Base-by-base conservation (phyloP, 2,888 invertebrate genomes). In the Timema podura region DNA sequence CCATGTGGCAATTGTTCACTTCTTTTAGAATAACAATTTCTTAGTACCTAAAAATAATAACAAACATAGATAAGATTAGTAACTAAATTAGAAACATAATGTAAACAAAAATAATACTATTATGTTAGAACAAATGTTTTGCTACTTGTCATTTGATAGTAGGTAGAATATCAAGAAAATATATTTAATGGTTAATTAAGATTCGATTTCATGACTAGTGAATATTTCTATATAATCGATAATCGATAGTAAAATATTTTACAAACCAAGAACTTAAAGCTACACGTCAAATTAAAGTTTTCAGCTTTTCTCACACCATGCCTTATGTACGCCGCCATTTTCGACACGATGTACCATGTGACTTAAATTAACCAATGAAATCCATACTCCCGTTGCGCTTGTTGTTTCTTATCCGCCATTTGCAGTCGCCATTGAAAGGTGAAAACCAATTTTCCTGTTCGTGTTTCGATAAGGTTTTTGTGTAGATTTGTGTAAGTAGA, bases 351-450 rank as follows among this genome's bases (percentile, higher is more conserved):
- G 70, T 71, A 76, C 77, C 78, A 79, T 77, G 78, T 79, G 79
- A 79, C 76, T 73, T 72, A 74, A 71, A 73, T 74, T 72, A 75
- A 75, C 78, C 78, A 78, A 79, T 78, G 72, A 74, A 71, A 76
- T 75, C 79, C 65, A 48, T 64, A 67, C 64, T 81, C 84, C 87
- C 87, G 86, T 88, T 88, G 88, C 87, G 89, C 89, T 90, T 89
- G 89, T 90, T 89, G 88, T 89, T 87, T 88, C 86, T 86, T 80
- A 87, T 90, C 91, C 92, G 92, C 93, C 92, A 93, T 93, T 90
- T 92, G 89, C 90, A 88, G 90, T 92, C 91, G 91, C 91, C 91
- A 91, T 91, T 90, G 91, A 91, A 89, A 91, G 90, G 90, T 90
- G 90, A 90, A 89, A 90, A 89, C 88, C 87, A 87, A 87, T 85